A percentile compares a stretch with the other conserved stretches of the same genome.
These are phyloP conservation scores for Diloba caeruleocephala DNA, from an alignment of 2,888 invertebrate species.

Conservation along the genomic window DNA sequence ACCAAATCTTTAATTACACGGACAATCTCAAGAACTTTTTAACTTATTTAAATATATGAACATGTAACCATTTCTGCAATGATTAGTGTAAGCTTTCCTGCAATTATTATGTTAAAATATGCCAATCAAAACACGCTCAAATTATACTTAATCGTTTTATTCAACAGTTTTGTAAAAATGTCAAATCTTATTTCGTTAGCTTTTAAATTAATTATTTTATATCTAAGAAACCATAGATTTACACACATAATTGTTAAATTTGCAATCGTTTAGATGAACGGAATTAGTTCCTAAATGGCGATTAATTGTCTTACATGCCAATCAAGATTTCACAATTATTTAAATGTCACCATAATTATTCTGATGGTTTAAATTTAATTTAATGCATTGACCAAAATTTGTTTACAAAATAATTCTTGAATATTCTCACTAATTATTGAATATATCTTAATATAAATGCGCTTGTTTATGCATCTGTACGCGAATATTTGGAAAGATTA, in stretches of 20 bases:
- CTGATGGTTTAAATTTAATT: conserved; percentile 17
- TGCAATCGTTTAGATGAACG: conserved; percentile 41
- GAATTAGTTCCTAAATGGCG: conserved; percentile 40
- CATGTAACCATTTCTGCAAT: not conserved
- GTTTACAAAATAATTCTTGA: not conserved
- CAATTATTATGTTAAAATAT: conserved; percentile 8
- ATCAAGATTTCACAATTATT: conserved; percentile 44
- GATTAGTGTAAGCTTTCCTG: not conserved
- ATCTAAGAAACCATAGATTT: conserved; percentile 19
- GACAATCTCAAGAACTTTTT: too few species aligned
- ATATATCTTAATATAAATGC: too few species aligned
- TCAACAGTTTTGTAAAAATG: conserved; percentile 11
- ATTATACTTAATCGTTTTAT: conserved; percentile 37
- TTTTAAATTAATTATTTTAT: conserved; percentile 13
- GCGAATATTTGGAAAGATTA: too few species aligned
- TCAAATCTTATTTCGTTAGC: conserved; percentile 18
- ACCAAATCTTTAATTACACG: too few species aligned
- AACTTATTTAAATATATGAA: not conserved
- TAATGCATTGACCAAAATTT: conserved; percentile 3
- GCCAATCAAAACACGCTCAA: conserved; percentile 28
- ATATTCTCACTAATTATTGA: not conserved
- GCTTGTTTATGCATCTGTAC: too few species aligned
- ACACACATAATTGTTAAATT: conserved; percentile 30
- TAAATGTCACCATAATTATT: conserved; percentile 39
- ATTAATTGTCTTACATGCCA: conserved; percentile 49